Evolutionary conservation across 2,797 vertebrate species (phyloP).

Genomic region (Cirrhinus mrigala): DNA sequence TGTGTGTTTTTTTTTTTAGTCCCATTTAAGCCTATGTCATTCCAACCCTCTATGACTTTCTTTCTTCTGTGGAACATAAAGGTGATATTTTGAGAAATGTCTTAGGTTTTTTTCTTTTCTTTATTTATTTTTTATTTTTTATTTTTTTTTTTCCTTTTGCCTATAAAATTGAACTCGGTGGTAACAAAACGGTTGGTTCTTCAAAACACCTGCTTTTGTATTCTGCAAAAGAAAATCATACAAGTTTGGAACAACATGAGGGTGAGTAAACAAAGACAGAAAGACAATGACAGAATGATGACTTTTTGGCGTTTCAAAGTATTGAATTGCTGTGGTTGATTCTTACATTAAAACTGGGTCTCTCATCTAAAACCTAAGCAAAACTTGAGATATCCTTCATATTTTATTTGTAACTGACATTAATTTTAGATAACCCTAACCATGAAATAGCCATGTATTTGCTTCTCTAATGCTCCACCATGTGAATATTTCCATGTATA

Average conservation of each 20-base stretch:
- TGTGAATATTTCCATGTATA: constrained; percentile 43
- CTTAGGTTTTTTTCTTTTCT: too few relatives aligned
- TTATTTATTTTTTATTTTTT: too few relatives aligned
- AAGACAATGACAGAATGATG: neutral
- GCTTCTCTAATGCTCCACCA: constrained; percentile 67
- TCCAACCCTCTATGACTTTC: neutral
- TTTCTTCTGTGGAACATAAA: neutral
- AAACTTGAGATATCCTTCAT: constrained; percentile 65
- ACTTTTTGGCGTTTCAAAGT: neutral
- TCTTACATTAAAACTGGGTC: constrained; percentile 1
- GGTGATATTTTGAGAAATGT: neutral
- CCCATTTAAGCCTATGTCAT: neutral
- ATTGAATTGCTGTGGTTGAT: neutral
- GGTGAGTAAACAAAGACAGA: neutral
- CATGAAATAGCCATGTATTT: constrained; percentile 63
- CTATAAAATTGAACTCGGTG: neutral
- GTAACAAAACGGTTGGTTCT: neutral
- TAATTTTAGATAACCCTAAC: constrained; percentile 72
- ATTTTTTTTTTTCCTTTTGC: neutral
- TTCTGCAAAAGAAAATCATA: neutral
- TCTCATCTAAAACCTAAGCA: constrained; percentile 57
- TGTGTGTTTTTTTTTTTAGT: too few relatives aligned
- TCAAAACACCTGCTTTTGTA: neutral
- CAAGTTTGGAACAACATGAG: neutral
- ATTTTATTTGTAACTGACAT: constrained; percentile 71